Conservation (phyloP, 1,140 invertebrate genomes). For the Potamilus streckersoni region DNA sequence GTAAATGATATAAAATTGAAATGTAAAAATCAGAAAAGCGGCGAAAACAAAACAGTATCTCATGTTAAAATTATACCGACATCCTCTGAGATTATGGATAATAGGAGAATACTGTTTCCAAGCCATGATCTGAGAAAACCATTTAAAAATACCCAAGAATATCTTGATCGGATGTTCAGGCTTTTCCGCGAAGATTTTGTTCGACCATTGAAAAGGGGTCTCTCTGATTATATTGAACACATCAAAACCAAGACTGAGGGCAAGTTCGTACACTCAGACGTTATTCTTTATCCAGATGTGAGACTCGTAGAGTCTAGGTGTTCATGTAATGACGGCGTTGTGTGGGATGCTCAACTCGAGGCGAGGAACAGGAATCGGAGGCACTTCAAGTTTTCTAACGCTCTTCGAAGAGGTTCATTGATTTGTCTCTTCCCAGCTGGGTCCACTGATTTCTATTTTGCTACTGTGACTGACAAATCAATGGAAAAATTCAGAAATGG, state of each 20-base stretch:
- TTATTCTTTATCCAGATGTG: conserved; percentile 31
- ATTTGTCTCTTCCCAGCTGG: conserved; percentile 76
- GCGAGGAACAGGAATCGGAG: conserved; percentile 30
- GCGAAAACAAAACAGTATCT: too few relatives aligned
- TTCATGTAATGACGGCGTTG: conserved; percentile 18
- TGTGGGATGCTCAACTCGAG: conserved; percentile 41
- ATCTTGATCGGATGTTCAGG: conserved; percentile 81
- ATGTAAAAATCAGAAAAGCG: too few relatives aligned
- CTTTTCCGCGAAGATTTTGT: conserved; percentile 78
- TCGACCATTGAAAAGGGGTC: conserved; percentile 58
- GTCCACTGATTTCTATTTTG: conserved; percentile 76
- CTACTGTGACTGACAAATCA: conserved; percentile 74
- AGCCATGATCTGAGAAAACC: too few relatives aligned
- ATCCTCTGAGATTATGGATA: too few relatives aligned
- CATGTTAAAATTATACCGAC: too few relatives aligned
- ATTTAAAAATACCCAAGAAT: conserved; percentile 64
- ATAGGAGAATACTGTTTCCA: too few relatives aligned
- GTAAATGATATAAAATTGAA: too few relatives aligned
- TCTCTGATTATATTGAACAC: conserved; percentile 33
- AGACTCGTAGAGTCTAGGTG: conserved; percentile 18
- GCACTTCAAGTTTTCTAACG: conserved; percentile 66
- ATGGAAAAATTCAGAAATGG: conserved; percentile 29
- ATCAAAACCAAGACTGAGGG: neutral
- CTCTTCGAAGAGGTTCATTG: conserved; percentile 78
- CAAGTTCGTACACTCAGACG: conserved; percentile 29